Base-by-base conservation (phyloP, 2,797 vertebrate species). In the Falco peregrinus region DNA sequence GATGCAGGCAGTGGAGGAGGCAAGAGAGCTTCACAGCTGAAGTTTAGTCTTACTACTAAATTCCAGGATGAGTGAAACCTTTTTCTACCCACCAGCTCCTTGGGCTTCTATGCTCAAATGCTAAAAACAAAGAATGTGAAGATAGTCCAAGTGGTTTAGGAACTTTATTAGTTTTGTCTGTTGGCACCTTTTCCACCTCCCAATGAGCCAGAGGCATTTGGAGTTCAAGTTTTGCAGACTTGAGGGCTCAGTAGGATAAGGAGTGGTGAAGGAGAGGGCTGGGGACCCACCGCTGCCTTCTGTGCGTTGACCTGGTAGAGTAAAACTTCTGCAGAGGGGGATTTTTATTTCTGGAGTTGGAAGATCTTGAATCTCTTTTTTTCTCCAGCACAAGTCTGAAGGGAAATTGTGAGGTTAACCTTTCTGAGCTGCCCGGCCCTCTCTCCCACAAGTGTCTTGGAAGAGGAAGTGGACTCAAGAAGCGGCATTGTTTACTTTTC, bases 351-450 rank as follows among this genome's bases (percentile, higher is more conserved):
- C 43, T 88, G 28, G 16, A 64, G 15, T 18, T 63, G 41, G 20
- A 90, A 88, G 77, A 64, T n/a, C 16, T 88, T 68, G 73, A 81
- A 77, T 54, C 16, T 81, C 13, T 51, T 39, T 85, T 69, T 71
- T 89, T 91, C n/a, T 93, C 85, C 39, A 28, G 29, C 10, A 22
- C 12, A 54, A 77, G 35, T 47, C 71, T 82, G 31, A 60, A 77
- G 69, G 61, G 60, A 78, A 56, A 18, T 12, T 13, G 28, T 78
- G 69, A 54, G 39, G 48, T 75, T 60, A 68, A 39, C 12, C 13
- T 84, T 61, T 31, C 31, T 28, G 60, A 63, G 37, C 10, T 77
- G 31, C 43, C 35, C 0, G 7, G 13, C 43, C 24, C 11, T 77
- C 8, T 56, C 5, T 91, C 70, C 85, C 68, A 43, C 45, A 45